Evolutionary conservation across 35 echinoderm and acorn worm species (phyloP), one percentile per base, ranked within the genome.

Genomic region (Amphiura filiformis): DNA sequence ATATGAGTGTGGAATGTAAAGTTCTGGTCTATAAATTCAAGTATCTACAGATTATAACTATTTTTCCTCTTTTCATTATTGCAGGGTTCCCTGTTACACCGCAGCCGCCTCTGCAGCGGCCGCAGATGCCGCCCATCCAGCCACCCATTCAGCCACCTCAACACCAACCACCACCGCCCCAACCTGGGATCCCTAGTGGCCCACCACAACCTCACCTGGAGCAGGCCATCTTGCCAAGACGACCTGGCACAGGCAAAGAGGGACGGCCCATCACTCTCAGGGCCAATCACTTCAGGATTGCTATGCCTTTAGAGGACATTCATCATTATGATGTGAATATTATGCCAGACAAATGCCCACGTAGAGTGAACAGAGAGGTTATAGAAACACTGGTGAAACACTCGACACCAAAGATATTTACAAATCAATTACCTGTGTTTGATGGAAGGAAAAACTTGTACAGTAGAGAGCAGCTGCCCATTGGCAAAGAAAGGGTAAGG

Each of bases 381-480:
- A 98, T 98, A 39, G 96, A 98, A 61, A 94, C 93, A 36, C 82
- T 98, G 34, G 96, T 98, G 18, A 93, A 91, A 80, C 87, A 89
- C 31, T 96, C 88, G 37, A 92, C 90, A 34, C 81, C 86, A 38
- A 94, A 91, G 70, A 92, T 94, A 34, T 98, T 98, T 76, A 84
- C 91, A 77, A 90, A 93, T 57, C 82, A 88, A 41, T 85, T 92
- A 76, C 96, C 96, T 34, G 96, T 98, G 35, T 98, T 98, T 85
- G 96, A 98, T 44, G 96, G 96, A 15, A 44, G 96, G 35, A 98
- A 94, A 38, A 94, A 98, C 89, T 84, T 98, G 92, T 98, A 98
- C 87, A 87, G 86, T 77, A 88, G 89, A 41, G 89, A 92, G 40
- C 92, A 94, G 75, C 84, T 98, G 64, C 96, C 96, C 39, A 94